Percentiles rank a stretch among this genome's conserved stretches.
Conservation (phyloP, 2,113 vertebrate genomes). For the Prunella himalayana region DNA sequence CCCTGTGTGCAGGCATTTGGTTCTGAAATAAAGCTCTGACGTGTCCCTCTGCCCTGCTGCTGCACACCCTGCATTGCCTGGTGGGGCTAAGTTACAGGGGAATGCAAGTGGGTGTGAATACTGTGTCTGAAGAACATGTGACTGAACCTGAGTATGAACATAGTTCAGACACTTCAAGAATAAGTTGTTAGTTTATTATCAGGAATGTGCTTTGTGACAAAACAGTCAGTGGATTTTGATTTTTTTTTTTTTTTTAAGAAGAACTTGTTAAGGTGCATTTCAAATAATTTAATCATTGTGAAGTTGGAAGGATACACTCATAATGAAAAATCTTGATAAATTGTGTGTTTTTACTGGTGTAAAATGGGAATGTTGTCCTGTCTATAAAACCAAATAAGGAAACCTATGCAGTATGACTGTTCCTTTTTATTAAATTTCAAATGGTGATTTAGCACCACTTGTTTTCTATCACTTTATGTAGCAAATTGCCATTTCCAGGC, state of each 20-base stretch:
- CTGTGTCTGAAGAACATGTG: not conserved
- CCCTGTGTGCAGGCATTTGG: not conserved
- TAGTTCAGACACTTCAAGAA: not conserved
- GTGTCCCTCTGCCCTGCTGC: fast-evolving
- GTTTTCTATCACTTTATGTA: not conserved
- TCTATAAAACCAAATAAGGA: not conserved
- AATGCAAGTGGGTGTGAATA: not conserved
- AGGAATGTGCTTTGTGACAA: not conserved
- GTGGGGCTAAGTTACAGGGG: not conserved
- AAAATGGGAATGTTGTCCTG: not conserved
- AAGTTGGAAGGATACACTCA: not conserved
- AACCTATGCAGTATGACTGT: not conserved
- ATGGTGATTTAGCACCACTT: not conserved
- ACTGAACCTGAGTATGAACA: not conserved
- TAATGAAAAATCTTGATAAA: not conserved
- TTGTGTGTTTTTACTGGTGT: fast-evolving
- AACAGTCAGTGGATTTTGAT: not conserved
- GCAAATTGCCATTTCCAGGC: not conserved
- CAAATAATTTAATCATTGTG: not conserved
- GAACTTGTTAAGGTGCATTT: not conserved
- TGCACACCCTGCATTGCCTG: not conserved
- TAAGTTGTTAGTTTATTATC: not conserved
- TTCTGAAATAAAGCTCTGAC: not conserved
- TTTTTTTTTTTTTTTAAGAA: not conserved
- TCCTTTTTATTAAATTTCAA: not conserved